These are phyloP conservation scores for Galago senegalensis DNA, from an alignment of 2,797 vertebrate genomes.

Conservation along the genomic window DNA sequence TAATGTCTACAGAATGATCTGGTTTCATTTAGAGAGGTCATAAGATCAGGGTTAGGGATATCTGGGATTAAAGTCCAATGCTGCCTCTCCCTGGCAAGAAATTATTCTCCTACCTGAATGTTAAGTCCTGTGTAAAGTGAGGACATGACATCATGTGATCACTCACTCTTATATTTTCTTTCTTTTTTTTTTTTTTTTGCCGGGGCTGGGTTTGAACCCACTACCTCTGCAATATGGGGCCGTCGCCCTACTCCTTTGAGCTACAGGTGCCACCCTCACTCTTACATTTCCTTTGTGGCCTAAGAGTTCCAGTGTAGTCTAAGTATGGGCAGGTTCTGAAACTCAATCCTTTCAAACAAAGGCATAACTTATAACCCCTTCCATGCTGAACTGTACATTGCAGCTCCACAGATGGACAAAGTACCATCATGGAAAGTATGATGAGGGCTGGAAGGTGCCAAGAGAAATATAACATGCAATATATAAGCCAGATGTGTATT, in stretches of 20 bases:
- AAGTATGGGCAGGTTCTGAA: background rate
- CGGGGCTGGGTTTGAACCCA: too few species aligned
- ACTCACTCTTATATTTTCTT: background rate
- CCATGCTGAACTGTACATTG: background rate
- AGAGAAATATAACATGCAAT: conserved; percentile 25
- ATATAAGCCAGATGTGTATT: conserved; percentile 73
- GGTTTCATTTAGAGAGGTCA: background rate
- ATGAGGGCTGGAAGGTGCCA: background rate
- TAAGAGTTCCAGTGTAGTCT: background rate
- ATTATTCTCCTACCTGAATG: background rate
- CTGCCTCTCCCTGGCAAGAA: background rate
- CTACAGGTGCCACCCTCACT: too few species aligned
- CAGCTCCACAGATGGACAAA: background rate
- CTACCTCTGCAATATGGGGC: too few species aligned
- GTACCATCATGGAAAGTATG: conserved; percentile 54
- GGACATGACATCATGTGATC: rapidly evolving
- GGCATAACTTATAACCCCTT: background rate
- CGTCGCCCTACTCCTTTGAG: too few species aligned
- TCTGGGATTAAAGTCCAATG: background rate
- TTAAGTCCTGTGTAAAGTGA: background rate
- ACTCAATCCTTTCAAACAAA: background rate
- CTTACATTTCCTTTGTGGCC: background rate
- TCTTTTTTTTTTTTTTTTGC: too few species aligned
- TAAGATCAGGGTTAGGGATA: background rate
- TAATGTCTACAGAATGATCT: background rate